Base-by-base conservation (phyloP, 2,797 vertebrate genomes). In the Periophthalmus magnuspinnatus region DNA sequence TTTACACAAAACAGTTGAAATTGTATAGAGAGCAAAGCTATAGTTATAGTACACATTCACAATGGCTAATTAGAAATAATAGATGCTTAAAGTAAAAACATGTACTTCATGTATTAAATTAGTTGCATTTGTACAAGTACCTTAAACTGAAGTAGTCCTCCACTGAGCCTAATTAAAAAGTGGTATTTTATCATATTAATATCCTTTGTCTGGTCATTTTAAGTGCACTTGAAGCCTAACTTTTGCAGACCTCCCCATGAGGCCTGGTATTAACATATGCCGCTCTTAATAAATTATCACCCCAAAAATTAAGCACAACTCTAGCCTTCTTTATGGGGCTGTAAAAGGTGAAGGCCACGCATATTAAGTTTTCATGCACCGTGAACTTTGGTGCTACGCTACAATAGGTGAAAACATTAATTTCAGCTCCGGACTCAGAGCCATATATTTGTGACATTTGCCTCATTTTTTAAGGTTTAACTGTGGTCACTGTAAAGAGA, bases 251-350 rank as follows among this genome's bases (percentile, higher is more conserved):
- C 78, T n/a, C 45, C 65, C 81, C 54, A 74, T 77, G 78, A 67
- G 75, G 80, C 88, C 79, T 79, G 86, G 85, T 90, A 93, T 95
- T 95, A 96, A 95, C 95, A 95, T 93, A 91, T 91, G 95, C 94
- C 90, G 89, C 91, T 96, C 95, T 96, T 95, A 94, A 96, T 96
- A 95, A 96, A 97, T 95, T 92, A 91, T 92, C 93, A 94, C 95
- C 94, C 58, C 80, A 76, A 95, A 94, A 96, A 95, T 93, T 94
- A 95, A 95, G 95, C 94, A 95, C 94, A 94, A 95, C 95, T 93
- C 87, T 89, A 89, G 6, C 33, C 93, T 92, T 93, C 95, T 96
- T 97, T 97, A 97, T 93, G 95, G 93, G 91, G 92, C 93, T 92
- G 93, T 96, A 96, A 97, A 65, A 97, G 95, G 94, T 93, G 95